Conservation (phyloP, 2,888 invertebrate species). For the Polydrusus cervinus region DNA sequence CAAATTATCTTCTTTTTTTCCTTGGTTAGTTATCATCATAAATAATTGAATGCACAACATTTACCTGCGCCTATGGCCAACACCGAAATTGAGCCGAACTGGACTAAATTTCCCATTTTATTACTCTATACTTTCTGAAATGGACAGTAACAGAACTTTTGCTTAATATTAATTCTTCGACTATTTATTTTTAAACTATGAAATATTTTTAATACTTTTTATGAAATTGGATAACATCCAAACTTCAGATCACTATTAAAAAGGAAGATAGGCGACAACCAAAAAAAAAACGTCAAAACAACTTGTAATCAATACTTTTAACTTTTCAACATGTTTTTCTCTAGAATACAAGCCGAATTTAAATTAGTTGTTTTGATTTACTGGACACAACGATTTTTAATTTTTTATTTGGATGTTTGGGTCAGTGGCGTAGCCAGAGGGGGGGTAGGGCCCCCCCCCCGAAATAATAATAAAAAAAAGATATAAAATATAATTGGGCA, state of each 20-base stretch:
- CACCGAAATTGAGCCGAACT: no score
- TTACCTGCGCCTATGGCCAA: no score
- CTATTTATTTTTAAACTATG: background rate
- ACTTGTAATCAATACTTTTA: constrained; percentile 26
- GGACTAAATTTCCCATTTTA: no score
- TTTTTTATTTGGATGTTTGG: constrained; percentile 8
- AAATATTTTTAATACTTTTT: background rate
- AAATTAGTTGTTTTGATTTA: constrained; percentile 27
- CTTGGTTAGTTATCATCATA: no score
- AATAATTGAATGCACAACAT: no score
- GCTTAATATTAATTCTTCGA: background rate
- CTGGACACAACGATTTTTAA: constrained; percentile 17
- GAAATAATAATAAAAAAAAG: no score
- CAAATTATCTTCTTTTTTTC: no score
- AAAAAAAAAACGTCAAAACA: constrained; percentile 13
- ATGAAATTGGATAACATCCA: constrained; percentile 16
- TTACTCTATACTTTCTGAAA: no score
- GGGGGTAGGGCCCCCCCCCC: no score
- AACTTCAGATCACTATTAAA: background rate
- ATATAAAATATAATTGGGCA: no score
- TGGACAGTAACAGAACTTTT: no score
- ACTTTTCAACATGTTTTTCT: constrained; percentile 21
- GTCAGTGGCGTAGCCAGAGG: no score
- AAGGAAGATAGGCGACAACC: constrained; percentile 3
- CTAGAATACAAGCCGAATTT: constrained; percentile 17